Percentiles rank a stretch among this genome's conserved stretches.
Conservation (phyloP, 2,888 invertebrate genomes). For the Melangyna quadrimaculata region DNA sequence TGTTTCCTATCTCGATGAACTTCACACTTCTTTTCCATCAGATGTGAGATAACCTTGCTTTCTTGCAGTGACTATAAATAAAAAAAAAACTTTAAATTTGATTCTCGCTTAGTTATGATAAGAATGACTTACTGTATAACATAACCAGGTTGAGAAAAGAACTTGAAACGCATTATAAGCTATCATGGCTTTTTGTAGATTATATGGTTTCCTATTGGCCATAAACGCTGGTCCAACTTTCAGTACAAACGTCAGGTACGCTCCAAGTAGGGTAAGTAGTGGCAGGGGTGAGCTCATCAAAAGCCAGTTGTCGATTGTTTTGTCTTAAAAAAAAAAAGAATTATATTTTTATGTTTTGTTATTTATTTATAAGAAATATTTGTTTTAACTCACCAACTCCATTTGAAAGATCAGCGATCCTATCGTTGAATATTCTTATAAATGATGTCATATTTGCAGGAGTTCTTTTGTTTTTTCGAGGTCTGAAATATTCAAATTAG, state of each 20-base stretch:
- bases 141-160: conserved; percentile 89
- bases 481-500: conserved; percentile 11
- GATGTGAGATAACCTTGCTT: conserved; percentile 77
- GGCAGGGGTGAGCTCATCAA: conserved; percentile 90
- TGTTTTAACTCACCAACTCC: conserved; percentile 77
- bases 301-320: conserved; percentile 88
- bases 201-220: conserved; percentile 87
- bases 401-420: conserved; percentile 77
- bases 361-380: too few relatives aligned
- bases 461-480: neutral
- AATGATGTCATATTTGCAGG: conserved; percentile 76
- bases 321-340: conserved; percentile 88
- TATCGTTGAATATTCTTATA: conserved; percentile 78
- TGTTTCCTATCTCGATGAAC: conserved; percentile 77
- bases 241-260: conserved; percentile 88
- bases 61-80: conserved; percentile 76
- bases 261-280: conserved; percentile 84
- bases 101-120: neutral
- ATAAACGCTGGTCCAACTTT: conserved; percentile 89
- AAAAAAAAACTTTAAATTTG: neutral
- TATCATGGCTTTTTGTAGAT: conserved; percentile 87
- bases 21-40: conserved; percentile 78
- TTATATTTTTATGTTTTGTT: too few relatives aligned
- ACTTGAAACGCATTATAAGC: conserved; percentile 95
- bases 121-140: conserved; percentile 77